Percentiles rank a stretch among this genome's conserved stretches.
Conservation (phyloP, 2,113 vertebrate species). For the Mirza zaza region DNA sequence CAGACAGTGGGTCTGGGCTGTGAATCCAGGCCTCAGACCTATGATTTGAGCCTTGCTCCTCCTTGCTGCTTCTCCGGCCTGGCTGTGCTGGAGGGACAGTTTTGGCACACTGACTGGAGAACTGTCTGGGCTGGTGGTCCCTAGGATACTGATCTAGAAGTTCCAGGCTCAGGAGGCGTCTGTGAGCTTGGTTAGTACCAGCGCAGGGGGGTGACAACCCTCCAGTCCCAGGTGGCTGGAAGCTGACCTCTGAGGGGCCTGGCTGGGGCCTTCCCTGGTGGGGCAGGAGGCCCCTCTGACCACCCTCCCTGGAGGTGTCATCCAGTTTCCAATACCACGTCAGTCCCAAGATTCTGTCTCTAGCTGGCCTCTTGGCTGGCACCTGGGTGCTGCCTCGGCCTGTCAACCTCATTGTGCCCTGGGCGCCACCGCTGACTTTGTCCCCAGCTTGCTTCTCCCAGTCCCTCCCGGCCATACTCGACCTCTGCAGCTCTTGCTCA, state of each 20-base stretch:
- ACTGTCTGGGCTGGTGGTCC: neutral
- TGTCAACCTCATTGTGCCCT: neutral
- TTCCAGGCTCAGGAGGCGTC: neutral
- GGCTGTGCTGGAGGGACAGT: no score
- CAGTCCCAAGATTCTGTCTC: neutral
- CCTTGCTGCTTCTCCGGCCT: neutral
- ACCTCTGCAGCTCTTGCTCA: neutral
- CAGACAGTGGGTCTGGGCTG: neutral
- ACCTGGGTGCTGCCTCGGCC: neutral
- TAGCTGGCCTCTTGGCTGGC: neutral
- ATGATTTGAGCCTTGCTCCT: neutral
- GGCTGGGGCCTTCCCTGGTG: neutral
- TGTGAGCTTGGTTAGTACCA: neutral
- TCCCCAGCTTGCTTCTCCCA: neutral
- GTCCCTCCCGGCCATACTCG: fast-evolving
- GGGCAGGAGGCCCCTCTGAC: neutral
- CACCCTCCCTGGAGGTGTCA: neutral
- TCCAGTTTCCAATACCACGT: neutral
- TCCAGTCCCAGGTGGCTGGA: neutral
- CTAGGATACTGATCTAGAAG: no score
- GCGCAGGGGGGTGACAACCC: neutral
- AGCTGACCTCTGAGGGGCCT: neutral
- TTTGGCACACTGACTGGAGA: fast-evolving
- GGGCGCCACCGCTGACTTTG: neutral
- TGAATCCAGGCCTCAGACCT: neutral